Evolutionary conservation across 2,797 vertebrate species (phyloP), one percentile per base, ranked within the genome.

Genomic region (Labroides dimidiatus): DNA sequence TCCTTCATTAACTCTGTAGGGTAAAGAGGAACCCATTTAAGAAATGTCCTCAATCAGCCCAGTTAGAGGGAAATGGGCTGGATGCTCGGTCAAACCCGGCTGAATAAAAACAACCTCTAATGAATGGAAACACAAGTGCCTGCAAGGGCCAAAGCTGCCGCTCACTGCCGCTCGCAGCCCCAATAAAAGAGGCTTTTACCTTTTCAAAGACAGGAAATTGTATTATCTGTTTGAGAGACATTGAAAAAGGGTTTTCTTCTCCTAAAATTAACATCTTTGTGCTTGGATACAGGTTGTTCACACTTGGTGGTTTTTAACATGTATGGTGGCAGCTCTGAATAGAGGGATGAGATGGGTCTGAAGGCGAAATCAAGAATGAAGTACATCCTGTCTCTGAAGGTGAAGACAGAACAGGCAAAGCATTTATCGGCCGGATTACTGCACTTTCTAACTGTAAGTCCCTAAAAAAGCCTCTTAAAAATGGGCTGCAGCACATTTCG

Each of bases 81-180:
- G 69, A 73, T 72, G 86, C 77, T 69, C 59, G 10, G 59, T 68
- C 71, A 54, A 80, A 78, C 66, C 56, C 17, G 54, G 67, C 77
- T 65, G 77, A 82, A 86, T 85, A 79, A 87, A 89, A 82, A 87
- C 85, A 75, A 69, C 70, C 73, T 50, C 79, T 91, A 91, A 91
- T 88, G 82, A 91, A 87, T 81, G 69, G 79, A 89, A 90, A 87
- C 82, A 89, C 80, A 65, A 85, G 84, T 64, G 84, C 47, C 75
- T 72, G 72, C 60, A 41, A 6, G 62, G 72, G 69, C 75, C 68
- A 57, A 72, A 71, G 49, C 77, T 45, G 64, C 74, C 73, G 42
- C 65, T 81, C 60, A 45, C 77, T 45, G 64, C 74, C 71, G 42
- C 65, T 80, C 60, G 39, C 64, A 37, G 52, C 37, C 48, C 67